Conservation (phyloP, 1,140 invertebrate species). For the Palaemon carinicauda region DNA sequence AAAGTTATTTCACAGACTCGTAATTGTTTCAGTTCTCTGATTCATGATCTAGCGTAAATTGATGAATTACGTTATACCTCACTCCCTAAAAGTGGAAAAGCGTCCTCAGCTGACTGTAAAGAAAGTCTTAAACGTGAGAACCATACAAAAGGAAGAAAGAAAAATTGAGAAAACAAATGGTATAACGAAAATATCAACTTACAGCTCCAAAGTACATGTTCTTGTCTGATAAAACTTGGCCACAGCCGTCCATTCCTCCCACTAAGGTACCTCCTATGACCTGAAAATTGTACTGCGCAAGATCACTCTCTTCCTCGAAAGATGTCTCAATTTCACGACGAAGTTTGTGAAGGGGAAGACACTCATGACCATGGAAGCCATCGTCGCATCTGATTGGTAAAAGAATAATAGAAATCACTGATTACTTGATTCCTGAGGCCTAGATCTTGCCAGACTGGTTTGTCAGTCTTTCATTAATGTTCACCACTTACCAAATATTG, state of each 20-base stretch:
- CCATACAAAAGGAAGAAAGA: not conserved
- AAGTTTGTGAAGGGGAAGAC: constrained; percentile 55
- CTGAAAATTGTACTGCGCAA: constrained; percentile 34
- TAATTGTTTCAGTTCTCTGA: too few species aligned
- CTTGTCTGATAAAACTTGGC: constrained; percentile 33
- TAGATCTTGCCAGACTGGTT: too few species aligned
- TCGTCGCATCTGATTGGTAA: constrained; percentile 49
- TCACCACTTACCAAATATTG: too few species aligned
- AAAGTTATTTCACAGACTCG: too few species aligned
- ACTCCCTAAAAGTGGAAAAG: too few species aligned
- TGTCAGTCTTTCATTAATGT: too few species aligned
- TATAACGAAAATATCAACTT: constrained; percentile 17
- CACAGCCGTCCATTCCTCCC: constrained; percentile 42
- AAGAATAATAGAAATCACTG: not conserved
- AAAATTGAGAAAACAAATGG: too few species aligned
- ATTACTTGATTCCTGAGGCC: too few species aligned
- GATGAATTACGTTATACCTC: too few species aligned
- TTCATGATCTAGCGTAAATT: too few species aligned
- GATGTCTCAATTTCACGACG: constrained; percentile 38
- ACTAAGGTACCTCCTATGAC: constrained; percentile 44
- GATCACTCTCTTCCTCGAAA: constrained; percentile 47
- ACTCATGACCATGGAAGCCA: constrained; percentile 56
- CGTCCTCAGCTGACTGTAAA: too few species aligned
- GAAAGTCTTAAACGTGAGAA: too few species aligned
- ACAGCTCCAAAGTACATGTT: constrained; percentile 57